Base-by-base conservation (phyloP, 2,888 invertebrate genomes). In the Harpagoxenus sublaevis region DNA sequence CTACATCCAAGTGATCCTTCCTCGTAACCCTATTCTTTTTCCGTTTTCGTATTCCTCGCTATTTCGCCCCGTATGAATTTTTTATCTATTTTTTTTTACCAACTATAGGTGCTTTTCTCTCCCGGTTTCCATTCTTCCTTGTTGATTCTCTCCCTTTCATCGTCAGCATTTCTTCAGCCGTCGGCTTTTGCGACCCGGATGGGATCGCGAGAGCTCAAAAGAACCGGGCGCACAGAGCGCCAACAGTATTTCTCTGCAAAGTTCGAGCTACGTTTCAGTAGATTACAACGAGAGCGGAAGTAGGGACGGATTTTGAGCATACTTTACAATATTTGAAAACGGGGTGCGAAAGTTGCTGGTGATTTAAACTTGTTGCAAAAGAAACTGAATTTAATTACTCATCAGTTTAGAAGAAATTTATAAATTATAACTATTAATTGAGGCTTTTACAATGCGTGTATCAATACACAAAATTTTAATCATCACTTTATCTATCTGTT, bases 151-250 rank as follows among this genome's bases (percentile, higher is more conserved):
- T 82, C 79, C 42, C 42, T 48, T 31, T 63, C 60, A 65, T 15
- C 42, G 39, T 77, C 57, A 84, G 83, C 74, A 81, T 84, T 88
- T 84, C 51, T 57, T 28, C 53, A 35, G 23, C 10, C 18, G 55
- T 75, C 66, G n/a, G 75, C 73, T 73, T 70, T 75, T 68, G 53
- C 48, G 51, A 70, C 70, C 48, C 39, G 75, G 71, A 87, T 83
- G 39, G 4, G 39, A 6, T 39, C 39, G 81, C 45, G 62, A 53
- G 35, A 63, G 82, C 48, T 89, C 83, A 86, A 89, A 89, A 84
- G 86, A 45, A 81, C 48, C 48, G 9, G 12, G 23, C 48, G 63
- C 39, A 78, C 73, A 86, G 81, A 88, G 77, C 45, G 18, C 79
- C 65, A 68, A 55, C 66, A 55, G 65, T 74, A 71, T 39, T 70